A percentile compares a stretch with the other conserved stretches of the same genome.
These are phyloP conservation scores for Cephus sareptanus DNA, from an alignment of 2,888 invertebrate genomes.

Conservation along the genomic window DNA sequence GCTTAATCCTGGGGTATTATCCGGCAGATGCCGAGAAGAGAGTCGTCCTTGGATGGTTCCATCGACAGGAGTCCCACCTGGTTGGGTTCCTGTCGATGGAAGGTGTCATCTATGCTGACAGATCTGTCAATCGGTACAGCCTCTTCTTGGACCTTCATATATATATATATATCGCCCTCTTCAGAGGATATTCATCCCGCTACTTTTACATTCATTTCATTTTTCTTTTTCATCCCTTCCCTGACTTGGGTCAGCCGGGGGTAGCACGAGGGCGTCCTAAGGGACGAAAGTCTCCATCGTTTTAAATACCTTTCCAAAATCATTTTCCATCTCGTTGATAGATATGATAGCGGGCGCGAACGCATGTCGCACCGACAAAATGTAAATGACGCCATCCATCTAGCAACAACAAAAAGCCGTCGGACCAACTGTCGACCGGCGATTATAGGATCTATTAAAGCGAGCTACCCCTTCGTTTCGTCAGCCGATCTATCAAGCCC, in stretches of 20 bases:
- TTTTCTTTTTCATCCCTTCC: slow-evolving; percentile 4
- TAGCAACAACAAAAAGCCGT: slow-evolving; percentile 62
- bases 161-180: background rate
- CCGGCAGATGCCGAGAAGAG: slow-evolving; percentile 50
- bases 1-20: slow-evolving; percentile 63
- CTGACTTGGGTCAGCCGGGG: background rate
- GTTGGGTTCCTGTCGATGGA: slow-evolving; percentile 37
- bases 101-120: slow-evolving; percentile 64
- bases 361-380: slow-evolving; percentile 66
- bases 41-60: slow-evolving; percentile 38
- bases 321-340: slow-evolving; percentile 46
- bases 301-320: background rate
- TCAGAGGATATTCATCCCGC: slow-evolving; percentile 2
- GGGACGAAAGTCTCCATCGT: background rate
- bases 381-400: slow-evolving; percentile 67
- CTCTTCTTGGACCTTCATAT: slow-evolving; percentile 33
- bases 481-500: slow-evolving; percentile 63
- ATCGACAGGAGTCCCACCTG: slow-evolving; percentile 48
- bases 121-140: slow-evolving; percentile 57
- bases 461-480: slow-evolving; percentile 66
- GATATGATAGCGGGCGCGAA: slow-evolving; percentile 63
- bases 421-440: slow-evolving; percentile 65
- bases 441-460: slow-evolving; percentile 66
- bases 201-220: slow-evolving; percentile 13
- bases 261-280: background rate